Percentiles rank a stretch among this genome's conserved stretches.
phyloP scores from a whole-genome alignment of 2,888 invertebrate species.

The Deilephila porcellus region DNA sequence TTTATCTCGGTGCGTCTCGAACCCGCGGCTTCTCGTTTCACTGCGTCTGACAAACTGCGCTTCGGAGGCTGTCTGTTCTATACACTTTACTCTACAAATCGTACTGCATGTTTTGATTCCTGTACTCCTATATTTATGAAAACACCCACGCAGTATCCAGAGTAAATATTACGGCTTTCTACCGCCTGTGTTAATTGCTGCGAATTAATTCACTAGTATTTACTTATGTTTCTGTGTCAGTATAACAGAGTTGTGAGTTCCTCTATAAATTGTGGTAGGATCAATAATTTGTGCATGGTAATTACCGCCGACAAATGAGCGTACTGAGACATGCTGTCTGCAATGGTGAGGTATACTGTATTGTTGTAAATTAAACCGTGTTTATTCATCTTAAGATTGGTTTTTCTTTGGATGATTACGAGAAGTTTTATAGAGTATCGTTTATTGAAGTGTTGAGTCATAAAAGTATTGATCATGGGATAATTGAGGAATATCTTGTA shows the following conservation, averaged over 20 bases:
- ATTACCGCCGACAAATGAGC: constrained; percentile 57
- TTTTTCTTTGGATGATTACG: background rate
- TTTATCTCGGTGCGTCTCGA: too few relatives aligned
- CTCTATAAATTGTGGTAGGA: constrained; percentile 12
- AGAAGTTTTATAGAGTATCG: background rate
- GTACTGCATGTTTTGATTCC: background rate
- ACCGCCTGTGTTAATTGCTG: constrained; percentile 5
- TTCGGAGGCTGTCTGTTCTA: too few relatives aligned
- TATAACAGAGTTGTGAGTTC: constrained; percentile 14
- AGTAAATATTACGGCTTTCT: constrained; percentile 14
- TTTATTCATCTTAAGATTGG: background rate
- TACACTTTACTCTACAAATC: too few relatives aligned
- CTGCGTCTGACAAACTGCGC: too few relatives aligned
- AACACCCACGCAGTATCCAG: background rate
- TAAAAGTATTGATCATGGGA: background rate
- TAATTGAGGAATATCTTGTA: background rate
- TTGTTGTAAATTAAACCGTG: constrained; percentile 6
- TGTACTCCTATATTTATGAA: background rate
- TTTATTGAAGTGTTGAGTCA: background rate
- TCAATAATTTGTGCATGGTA: constrained; percentile 51
- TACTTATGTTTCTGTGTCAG: constrained; percentile 9
- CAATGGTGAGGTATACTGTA: constrained; percentile 17
- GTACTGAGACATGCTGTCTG: constrained; percentile 51
- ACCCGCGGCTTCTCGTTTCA: too few relatives aligned
- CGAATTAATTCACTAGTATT: constrained; percentile 9